phyloP scores from a whole-genome alignment of 2,797 vertebrate species.

The Sebastes vulpes region DNA sequence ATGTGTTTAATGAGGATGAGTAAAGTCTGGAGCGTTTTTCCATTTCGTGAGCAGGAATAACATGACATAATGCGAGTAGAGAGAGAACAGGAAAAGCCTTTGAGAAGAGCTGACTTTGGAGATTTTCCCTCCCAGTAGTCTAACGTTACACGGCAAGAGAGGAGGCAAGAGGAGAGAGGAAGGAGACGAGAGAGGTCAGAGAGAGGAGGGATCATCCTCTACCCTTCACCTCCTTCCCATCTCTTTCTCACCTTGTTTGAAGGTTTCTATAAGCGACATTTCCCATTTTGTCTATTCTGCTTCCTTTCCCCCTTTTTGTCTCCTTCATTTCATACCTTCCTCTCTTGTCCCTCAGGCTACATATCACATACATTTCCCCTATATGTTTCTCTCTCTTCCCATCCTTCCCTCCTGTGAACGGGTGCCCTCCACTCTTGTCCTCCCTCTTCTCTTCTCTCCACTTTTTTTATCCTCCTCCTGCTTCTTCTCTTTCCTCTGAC shows the following conservation, averaged over 20 bases:
- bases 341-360: slow-evolving; percentile 65
- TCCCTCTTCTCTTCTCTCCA: slow-evolving; percentile 21
- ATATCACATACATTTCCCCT: slow-evolving; percentile 69
- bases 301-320: slow-evolving; percentile 26
- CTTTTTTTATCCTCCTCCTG: slow-evolving; percentile 11
- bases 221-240: slow-evolving; percentile 58
- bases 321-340: slow-evolving; percentile 37
- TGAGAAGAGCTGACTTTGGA: slow-evolving; percentile 71
- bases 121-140: slow-evolving; percentile 66
- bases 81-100: slow-evolving; percentile 47
- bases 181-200: slow-evolving; percentile 32
- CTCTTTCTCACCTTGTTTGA: slow-evolving; percentile 50
- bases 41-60: slow-evolving; percentile 59
- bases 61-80: slow-evolving; percentile 56
- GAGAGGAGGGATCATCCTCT: slow-evolving; percentile 40
- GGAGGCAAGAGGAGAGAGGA: background rate
- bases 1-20: slow-evolving; percentile 70
- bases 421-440: slow-evolving; percentile 52
- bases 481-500: slow-evolving; percentile 2
- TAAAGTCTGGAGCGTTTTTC: slow-evolving; percentile 53
- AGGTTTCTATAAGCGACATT: slow-evolving; percentile 28
- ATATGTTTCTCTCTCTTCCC: slow-evolving; percentile 51
- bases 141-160: slow-evolving; percentile 60
- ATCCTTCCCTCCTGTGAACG: slow-evolving; percentile 38
- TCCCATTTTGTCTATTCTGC: slow-evolving; percentile 27